Evolutionary conservation across 2,797 vertebrate species (phyloP).

Genomic region (Gymnoscopelus braueri): DNA sequence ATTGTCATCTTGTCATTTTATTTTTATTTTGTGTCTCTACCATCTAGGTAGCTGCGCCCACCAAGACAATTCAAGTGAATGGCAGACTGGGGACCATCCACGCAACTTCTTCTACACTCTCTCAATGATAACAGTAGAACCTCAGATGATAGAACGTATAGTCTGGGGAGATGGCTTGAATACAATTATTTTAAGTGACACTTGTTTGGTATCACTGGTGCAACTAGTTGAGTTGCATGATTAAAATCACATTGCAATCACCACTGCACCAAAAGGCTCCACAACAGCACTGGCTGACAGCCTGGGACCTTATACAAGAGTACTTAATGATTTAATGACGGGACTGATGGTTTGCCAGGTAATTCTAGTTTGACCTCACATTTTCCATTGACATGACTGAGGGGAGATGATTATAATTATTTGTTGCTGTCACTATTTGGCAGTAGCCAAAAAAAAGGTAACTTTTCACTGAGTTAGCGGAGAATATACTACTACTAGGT

Average conservation of each 20-base stretch:
- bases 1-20: slow-evolving; percentile 25
- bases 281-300: slow-evolving; percentile 1
- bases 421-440: too few relatives aligned
- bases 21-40: slow-evolving; percentile 40
- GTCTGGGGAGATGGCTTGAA: slow-evolving; percentile 22
- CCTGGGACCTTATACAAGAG: slow-evolving; percentile 15
- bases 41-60: slow-evolving; percentile 73
- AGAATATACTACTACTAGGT: too few relatives aligned
- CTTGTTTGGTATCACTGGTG: slow-evolving; percentile 11
- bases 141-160: slow-evolving; percentile 15
- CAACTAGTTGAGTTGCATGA: not conserved
- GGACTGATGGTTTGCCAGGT: too few relatives aligned
- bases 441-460: too few relatives aligned
- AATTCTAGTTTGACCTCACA: not conserved
- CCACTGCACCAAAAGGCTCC: not conserved
- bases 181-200: slow-evolving; percentile 19
- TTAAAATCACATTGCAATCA: not conserved
- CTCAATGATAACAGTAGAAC: slow-evolving; percentile 34
- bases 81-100: slow-evolving; percentile 80
- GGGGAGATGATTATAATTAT: too few relatives aligned
- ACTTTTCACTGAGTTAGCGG: too few relatives aligned
- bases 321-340: too few relatives aligned
- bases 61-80: slow-evolving; percentile 81
- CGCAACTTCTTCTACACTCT: slow-evolving; percentile 47
- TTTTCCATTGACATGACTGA: slow-evolving; percentile 7